Base-by-base conservation (phyloP, 2,797 vertebrate genomes). In the Pangasius krempfi region DNA sequence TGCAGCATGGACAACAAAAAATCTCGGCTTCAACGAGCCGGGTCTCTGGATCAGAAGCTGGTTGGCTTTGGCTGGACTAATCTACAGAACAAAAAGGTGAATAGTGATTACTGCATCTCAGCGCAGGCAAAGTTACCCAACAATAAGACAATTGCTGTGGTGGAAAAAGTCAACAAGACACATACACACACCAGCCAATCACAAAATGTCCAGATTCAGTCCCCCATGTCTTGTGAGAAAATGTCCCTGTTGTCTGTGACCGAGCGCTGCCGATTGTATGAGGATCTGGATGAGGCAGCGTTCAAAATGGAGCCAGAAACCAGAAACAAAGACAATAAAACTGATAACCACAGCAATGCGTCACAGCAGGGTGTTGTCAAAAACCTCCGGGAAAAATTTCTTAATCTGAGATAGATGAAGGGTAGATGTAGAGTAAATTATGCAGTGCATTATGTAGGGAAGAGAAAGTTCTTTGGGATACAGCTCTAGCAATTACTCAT, bases 201-300 rank as follows among this genome's bases (percentile, higher is more conserved):
- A 22, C 64, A 93, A 0, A 70, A 90, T 0, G 93, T 97, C 37
- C 96, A 97, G 92, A 97, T 97, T 92, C 96, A 95, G 12, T 97
- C 97, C 0, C 97, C 97, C 0, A 97, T 96, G 47, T 95, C 95
- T 25, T 94, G 93, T 44, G 96, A 97, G 93, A 97, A 96, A 90
- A 96, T 97, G 91, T 97, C 94, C 47, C 94, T 97, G 85, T 95
- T 95, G 92, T 96, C 96, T 0, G 94, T 96, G 33, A 94, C 94
- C 0, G 97, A 97, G 82, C 96, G 96, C 62, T 97, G 97, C 93
- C 96, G 95, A 33, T 95, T 94, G 84, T 97, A 96, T 88, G 97
- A 97, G 93, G 96, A 97, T 0, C 95, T 95, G 0, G 96, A 97
- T 0, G 96, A 97, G 30, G n/a, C 50, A 3, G 47, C 30, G 4